A percentile compares a stretch with the other conserved stretches of the same genome.
Evolutionary conservation across 2,888 invertebrate genomes (phyloP).

Genomic region (Leucozona laternaria): DNA sequence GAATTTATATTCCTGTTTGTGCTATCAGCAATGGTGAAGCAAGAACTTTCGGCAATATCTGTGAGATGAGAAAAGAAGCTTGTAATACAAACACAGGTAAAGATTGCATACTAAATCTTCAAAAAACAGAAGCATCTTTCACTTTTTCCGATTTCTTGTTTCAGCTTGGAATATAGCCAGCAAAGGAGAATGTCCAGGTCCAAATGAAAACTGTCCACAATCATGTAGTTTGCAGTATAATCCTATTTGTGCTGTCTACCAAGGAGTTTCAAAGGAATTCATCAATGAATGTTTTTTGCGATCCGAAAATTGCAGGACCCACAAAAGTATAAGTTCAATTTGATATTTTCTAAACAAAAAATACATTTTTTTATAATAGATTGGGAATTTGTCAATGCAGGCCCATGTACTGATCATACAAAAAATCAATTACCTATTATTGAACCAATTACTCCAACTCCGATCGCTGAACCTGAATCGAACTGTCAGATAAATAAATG

Average conservation of each 20-base stretch:
- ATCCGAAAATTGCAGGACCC: constrained; percentile 34
- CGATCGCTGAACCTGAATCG: not conserved
- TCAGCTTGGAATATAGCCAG: constrained; percentile 45
- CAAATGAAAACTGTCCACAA: constrained; percentile 20
- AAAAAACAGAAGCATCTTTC: not conserved
- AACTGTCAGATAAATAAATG: constrained; percentile 2
- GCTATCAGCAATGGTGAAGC: constrained; percentile 24
- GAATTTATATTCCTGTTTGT: constrained; percentile 50
- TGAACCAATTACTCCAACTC: not conserved
- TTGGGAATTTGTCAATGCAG: constrained; percentile 27
- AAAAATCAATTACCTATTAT: not conserved
- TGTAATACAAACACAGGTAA: constrained; percentile 46
- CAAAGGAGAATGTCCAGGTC: constrained; percentile 37
- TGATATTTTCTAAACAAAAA: not conserved
- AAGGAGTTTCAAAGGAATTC: constrained; percentile 33
- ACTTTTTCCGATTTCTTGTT: not conserved
- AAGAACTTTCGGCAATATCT: constrained; percentile 41
- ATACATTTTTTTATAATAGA: not conserved
- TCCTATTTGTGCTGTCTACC: constrained; percentile 40
- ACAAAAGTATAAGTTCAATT: constrained; percentile 25
- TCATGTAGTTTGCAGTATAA: constrained; percentile 12
- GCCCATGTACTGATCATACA: not conserved
- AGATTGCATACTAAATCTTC: not conserved
- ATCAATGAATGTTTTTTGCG: constrained; percentile 37
- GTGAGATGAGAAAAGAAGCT: constrained; percentile 56